These are phyloP conservation scores for Anguilla megastoma DNA, from an alignment of 2,797 vertebrate species.

Conservation along the genomic window DNA sequence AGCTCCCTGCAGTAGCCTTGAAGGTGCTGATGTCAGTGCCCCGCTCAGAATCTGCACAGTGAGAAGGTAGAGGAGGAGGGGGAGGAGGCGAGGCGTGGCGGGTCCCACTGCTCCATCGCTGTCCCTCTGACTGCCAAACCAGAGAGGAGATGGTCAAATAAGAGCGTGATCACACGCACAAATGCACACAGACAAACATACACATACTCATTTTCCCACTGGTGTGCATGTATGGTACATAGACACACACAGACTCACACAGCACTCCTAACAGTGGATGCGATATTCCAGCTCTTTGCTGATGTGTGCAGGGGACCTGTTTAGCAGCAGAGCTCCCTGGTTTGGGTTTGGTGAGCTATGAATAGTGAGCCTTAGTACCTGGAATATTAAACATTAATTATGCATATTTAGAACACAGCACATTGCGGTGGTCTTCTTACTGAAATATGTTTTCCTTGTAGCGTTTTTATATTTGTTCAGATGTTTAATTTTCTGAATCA, in stretches of 20 bases:
- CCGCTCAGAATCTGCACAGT: slow-evolving; percentile 15
- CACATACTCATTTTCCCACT: slow-evolving; percentile 37
- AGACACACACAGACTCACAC: slow-evolving; percentile 47
- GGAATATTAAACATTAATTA: not conserved
- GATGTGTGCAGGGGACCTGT: not conserved
- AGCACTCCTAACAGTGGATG: not conserved
- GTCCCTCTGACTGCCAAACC: slow-evolving; percentile 57
- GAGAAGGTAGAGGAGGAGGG: slow-evolving; percentile 47
- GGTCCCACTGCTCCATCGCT: slow-evolving; percentile 39
- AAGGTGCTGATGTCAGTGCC: slow-evolving; percentile 13
- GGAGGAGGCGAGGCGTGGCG: not conserved
- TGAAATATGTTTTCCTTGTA: not conserved
- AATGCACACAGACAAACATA: slow-evolving; percentile 64
- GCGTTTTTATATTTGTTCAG: not conserved
- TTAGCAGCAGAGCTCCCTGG: not conserved
- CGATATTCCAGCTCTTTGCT: not conserved
- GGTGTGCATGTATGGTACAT: slow-evolving; percentile 29
- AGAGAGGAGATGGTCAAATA: slow-evolving; percentile 67
- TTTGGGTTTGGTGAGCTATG: not conserved
- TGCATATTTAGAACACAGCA: not conserved
- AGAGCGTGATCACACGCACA: not conserved
- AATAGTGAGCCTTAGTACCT: not conserved
- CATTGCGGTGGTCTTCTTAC: not conserved
- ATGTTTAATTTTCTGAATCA: not conserved
- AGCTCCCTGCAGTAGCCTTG: slow-evolving; percentile 13